phyloP scores from a whole-genome alignment of 2,888 invertebrate species.

The Dicyrtomina minuta region DNA sequence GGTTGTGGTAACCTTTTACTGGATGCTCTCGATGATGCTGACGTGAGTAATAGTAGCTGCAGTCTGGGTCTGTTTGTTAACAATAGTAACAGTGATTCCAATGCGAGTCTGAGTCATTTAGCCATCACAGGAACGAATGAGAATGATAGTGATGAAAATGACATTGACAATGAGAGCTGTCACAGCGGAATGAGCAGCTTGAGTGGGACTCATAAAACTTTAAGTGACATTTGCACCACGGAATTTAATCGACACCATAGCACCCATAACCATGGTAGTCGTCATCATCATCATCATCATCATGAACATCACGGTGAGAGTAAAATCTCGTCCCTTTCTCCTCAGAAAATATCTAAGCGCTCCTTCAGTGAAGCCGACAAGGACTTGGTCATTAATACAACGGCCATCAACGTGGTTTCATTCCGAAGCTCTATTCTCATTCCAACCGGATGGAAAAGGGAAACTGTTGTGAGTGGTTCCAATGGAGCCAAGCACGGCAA shows the following conservation, averaged over 20 bases:
- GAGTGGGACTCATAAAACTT: conserved; percentile 12
- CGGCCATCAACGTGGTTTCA: conserved; percentile 30
- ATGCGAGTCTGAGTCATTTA: conserved; percentile 31
- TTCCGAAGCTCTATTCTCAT: conserved; percentile 60
- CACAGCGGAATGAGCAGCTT: conserved; percentile 38
- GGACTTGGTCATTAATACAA: conserved; percentile 45
- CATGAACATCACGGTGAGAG: not conserved
- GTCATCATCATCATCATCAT: not conserved
- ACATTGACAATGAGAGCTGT: conserved; percentile 41
- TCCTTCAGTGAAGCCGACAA: conserved; percentile 53
- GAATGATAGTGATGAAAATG: not conserved
- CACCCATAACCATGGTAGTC: conserved; percentile 2
- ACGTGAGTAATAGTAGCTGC: conserved; percentile 28
- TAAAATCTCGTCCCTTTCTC: conserved; percentile 16
- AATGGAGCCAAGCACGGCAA: conserved; percentile 22
- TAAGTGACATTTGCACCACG: conserved; percentile 29
- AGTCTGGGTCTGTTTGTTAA: conserved; percentile 28
- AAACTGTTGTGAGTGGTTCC: conserved; percentile 40
- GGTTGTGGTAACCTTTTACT: conserved; percentile 24
- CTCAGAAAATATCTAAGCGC: conserved; percentile 50
- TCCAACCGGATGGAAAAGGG: conserved; percentile 76
- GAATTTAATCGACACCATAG: conserved; percentile 13
- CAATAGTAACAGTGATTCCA: conserved; percentile 29
- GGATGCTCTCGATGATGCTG: conserved; percentile 28
- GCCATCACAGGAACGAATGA: conserved; percentile 28